A percentile compares a stretch with the other conserved stretches of the same genome.
Conservation (phyloP, 2,797 vertebrate species). For the Karalla daura region DNA sequence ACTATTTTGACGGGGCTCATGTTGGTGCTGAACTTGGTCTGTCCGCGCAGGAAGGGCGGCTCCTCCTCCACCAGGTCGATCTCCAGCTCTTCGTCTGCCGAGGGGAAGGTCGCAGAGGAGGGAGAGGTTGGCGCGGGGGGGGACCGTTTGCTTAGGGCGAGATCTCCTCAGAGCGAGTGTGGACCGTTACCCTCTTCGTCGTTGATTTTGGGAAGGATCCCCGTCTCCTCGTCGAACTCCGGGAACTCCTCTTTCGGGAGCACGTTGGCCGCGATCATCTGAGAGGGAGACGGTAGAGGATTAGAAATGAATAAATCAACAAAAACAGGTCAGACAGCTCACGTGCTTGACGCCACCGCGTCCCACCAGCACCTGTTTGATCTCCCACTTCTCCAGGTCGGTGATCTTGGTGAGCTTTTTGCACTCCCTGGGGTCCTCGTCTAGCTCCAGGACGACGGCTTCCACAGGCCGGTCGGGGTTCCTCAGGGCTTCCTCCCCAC, state of each 20-base stretch:
- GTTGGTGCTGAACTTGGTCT: slow-evolving; percentile 93
- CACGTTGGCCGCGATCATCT: slow-evolving; percentile 97
- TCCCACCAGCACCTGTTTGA: slow-evolving; percentile 88
- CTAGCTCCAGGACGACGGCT: slow-evolving; percentile 86
- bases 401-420: slow-evolving; percentile 93
- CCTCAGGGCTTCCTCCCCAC: slow-evolving; percentile 87
- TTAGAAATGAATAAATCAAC: no score
- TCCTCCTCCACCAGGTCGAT: slow-evolving; percentile 95
- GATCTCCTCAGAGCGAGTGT: rapidly evolving
- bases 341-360: background rate
- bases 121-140: no score
- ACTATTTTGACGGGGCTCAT: slow-evolving; percentile 97
- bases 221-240: slow-evolving; percentile 94
- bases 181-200: slow-evolving; percentile 90
- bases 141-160: no score
- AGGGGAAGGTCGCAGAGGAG: no score
- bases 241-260: slow-evolving; percentile 95
- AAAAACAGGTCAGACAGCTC: background rate
- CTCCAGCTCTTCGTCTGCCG: slow-evolving; percentile 84
- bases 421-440: slow-evolving; percentile 88
- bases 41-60: slow-evolving; percentile 92
- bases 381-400: slow-evolving; percentile 95
- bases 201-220: slow-evolving; percentile 94
- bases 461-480: slow-evolving; percentile 93
- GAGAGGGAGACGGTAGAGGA: no score